Evolutionary conservation across 2,797 vertebrate species (phyloP), one percentile per base, ranked within the genome.

Genomic region (Limnodromus scolopaceus): DNA sequence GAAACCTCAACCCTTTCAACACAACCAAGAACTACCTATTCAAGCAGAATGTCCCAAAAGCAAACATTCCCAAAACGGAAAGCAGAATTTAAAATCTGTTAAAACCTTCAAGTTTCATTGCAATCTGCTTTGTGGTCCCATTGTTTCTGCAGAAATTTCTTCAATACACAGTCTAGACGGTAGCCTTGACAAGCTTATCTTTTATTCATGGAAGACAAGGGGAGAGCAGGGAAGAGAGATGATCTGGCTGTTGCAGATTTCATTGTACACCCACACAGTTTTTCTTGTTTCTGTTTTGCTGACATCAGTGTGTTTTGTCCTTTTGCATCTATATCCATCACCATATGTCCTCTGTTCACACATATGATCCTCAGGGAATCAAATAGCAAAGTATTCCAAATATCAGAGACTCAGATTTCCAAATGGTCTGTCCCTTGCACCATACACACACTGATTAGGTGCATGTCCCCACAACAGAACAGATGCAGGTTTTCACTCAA

Each of bases 101-200:
- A 63, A 92, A 87, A 65, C 8, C 30, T 80, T 80, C 17, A 79
- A 43, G n/a, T 57, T 89, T 76, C 81, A 58, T 5, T 12, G 51
- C 70, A 77, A 68, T 76, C 16, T 91, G 36, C 49, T 96, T 79
- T 74, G 58, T 60, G 51, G 11, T n/a, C 43, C 78, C 51, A 66
- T 57, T 93, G 55, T 91, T 93, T 82, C 75, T 70, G n/a, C 60
- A 87, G 48, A 91, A 65, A 70, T 84, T 70, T 85, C 46, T 87
- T 85, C 77, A 88, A 66, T 51, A 66, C n/a, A n/a, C 30, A 79
- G 84, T 95, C 84, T 89, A 95, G 88, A 84, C 34, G 1, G 3
- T 45, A 87, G 66, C 51, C 70, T 87, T 93, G 81, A 84, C 23
- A 91, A 63, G 45, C 63, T 95, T 92, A 93, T 95, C 30, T 93